Evolutionary conservation across 2,888 invertebrate genomes (phyloP).

Genomic region (Apamea monoglypha): DNA sequence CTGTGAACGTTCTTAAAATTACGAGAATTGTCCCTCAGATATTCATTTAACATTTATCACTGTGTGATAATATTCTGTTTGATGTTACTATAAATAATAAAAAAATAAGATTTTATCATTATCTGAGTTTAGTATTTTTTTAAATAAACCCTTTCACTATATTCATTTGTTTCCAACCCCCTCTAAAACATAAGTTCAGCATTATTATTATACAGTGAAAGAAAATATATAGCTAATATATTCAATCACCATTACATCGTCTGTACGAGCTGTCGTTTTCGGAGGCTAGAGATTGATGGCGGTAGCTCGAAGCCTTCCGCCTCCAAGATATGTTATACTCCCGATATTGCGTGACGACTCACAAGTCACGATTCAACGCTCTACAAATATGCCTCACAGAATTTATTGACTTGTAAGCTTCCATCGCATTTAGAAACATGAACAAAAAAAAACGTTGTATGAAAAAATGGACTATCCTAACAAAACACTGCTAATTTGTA

Average conservation of each 20-base stretch:
- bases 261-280: conserved; percentile 70
- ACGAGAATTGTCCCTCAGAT: too few species aligned
- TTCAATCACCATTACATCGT: conserved; percentile 63
- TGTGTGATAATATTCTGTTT: neutral
- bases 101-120: neutral
- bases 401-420: conserved; percentile 73
- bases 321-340: conserved; percentile 79
- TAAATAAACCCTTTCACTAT: neutral
- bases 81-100: neutral
- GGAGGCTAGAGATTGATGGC: conserved; percentile 81
- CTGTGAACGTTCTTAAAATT: too few species aligned
- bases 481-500: neutral
- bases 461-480: conserved; percentile 4
- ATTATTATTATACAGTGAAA: neutral
- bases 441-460: conserved; percentile 36
- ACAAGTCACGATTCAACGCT: conserved; percentile 74
- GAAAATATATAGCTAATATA: conserved; percentile 36
- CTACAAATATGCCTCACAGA: conserved; percentile 70
- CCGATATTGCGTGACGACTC: conserved; percentile 83
- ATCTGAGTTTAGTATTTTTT: neutral
- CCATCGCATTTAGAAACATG: conserved; percentile 55
- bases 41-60: too few species aligned
- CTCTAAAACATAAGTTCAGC: neutral
- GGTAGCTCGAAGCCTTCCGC: conserved; percentile 75
- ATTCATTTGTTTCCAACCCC: neutral